Conservation (phyloP, 1,140 invertebrate genomes). For the Eubasilissa regina region DNA sequence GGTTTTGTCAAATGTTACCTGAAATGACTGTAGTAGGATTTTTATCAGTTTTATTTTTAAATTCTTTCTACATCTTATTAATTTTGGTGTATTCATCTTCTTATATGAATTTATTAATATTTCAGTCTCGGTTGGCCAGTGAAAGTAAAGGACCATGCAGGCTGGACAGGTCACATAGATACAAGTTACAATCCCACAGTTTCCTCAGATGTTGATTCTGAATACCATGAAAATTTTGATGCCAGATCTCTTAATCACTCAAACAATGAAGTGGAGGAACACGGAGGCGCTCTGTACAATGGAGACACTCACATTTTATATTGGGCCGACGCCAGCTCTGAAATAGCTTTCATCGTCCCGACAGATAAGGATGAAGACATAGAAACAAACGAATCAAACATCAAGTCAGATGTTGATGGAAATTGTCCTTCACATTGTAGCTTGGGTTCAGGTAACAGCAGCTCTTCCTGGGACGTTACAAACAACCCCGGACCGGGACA, state of each 20-base stretch:
- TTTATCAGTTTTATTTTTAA: too few relatives aligned
- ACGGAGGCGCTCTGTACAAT: conserved; percentile 82
- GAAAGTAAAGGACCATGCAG: conserved; percentile 85
- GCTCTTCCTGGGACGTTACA: conserved; percentile 69
- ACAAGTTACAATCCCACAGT: conserved; percentile 77
- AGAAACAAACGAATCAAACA: conserved; percentile 60
- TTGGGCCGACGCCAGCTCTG: conserved; percentile 96
- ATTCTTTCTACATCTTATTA: too few relatives aligned
- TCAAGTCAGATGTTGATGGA: conserved; percentile 68
- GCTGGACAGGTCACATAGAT: conserved; percentile 90
- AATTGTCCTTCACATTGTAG: conserved; percentile 66
- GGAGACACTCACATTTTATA: conserved; percentile 84
- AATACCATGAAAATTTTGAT: conserved; percentile 44
- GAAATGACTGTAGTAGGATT: too few relatives aligned
- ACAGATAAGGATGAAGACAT: conserved; percentile 73
- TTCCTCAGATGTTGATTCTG: conserved; percentile 76
- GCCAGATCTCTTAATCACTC: conserved; percentile 62
- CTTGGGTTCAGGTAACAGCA: conserved; percentile 57
- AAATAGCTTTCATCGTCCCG: conserved; percentile 96
- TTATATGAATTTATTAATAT: neutral
- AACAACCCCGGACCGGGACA: conserved; percentile 61
- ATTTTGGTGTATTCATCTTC: too few relatives aligned
- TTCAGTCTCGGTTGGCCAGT: conserved; percentile 90
- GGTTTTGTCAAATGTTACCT: too few relatives aligned
- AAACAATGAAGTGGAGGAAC: conserved; percentile 61